A percentile compares a stretch with the other conserved stretches of the same genome.
Evolutionary conservation across 2,888 invertebrate genomes (phyloP).

Genomic region (Arge pagana): DNA sequence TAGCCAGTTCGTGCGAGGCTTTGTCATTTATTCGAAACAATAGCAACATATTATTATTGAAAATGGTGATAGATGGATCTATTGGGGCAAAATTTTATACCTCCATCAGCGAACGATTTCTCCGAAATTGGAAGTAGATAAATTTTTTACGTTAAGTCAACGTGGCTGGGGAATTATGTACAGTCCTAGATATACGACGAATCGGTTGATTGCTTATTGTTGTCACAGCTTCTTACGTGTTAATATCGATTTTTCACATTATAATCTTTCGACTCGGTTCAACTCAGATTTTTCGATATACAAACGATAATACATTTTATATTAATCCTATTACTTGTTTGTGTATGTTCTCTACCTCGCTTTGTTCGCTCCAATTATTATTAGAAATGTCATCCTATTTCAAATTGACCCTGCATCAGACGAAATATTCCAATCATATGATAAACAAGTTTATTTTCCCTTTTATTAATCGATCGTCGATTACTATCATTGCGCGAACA

Average conservation of each 20-base stretch:
- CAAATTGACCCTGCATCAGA: no score
- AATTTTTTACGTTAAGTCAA: not conserved
- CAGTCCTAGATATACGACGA: slow-evolving; percentile 37
- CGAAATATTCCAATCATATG: not conserved
- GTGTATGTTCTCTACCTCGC: slow-evolving; percentile 28
- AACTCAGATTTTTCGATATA: slow-evolving; percentile 47
- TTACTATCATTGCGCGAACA: no score
- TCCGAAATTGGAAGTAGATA: no score
- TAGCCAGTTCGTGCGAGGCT: no score
- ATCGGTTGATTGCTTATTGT: slow-evolving; percentile 40
- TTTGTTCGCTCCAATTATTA: not conserved
- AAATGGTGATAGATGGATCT: no score
- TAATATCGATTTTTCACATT: slow-evolving; percentile 32
- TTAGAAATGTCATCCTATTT: no score
- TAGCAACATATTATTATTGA: no score
- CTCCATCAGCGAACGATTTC: no score
- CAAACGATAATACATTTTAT: slow-evolving; percentile 56
- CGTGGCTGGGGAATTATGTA: slow-evolving; percentile 35
- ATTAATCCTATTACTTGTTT: slow-evolving; percentile 49
- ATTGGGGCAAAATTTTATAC: no score
- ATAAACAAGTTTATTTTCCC: no score
- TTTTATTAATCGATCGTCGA: no score
- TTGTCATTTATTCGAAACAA: no score
- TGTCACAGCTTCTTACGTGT: slow-evolving; percentile 41
- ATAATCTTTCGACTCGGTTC: slow-evolving; percentile 37